Evolutionary conservation across 2,113 vertebrate species (phyloP), one percentile per base, ranked within the genome.

Genomic region (Oncorhynchus tshawytscha): DNA sequence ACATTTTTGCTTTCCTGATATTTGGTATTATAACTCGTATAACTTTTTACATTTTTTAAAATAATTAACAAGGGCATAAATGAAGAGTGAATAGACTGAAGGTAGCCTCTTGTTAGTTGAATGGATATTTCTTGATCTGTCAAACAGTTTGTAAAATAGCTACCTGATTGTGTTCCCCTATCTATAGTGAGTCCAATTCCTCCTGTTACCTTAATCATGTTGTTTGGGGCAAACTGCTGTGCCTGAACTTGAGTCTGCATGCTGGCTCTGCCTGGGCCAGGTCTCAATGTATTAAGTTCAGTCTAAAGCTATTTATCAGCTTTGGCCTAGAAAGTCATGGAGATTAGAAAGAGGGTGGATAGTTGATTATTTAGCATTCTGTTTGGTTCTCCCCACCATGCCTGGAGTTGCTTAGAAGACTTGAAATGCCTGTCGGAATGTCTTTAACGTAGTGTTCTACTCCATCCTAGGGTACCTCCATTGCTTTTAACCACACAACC

Each of bases 291-390:
- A 89, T 90, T 91, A 88, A 91, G 80, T 87, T 84, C 79, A 86
- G 87, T 91, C 81, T 90, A 89, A 92, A 90, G 84, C 84, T 90
- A 89, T 91, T 92, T 85, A 91, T 91, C 86, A 87, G 88, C 83
- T 83, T 78, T 82, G 79, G 85, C 78, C 75, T 86, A 87, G 89
- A 84, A 82, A 91, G 88, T 90, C 86, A 88, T 83, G 84, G 85
- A 89, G 90, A 92, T 93, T 90, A 89, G 78, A 80, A 82, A 79
- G 76, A 71, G 84, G 83, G 76, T 69, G 84, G 78, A 84, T 86
- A 83, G 82, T 86, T 91, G 84, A 90, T 90, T 84, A 86, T 90
- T 90, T 89, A 82, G 72, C 82, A 78, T 90, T 90, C 84, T 85
- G 80, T 87, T 85, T 80, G 72, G 74, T 80, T 85, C 54, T 66